A percentile compares a stretch with the other conserved stretches of the same genome.
phyloP scores from a whole-genome alignment of 2,797 vertebrate genomes.

The Microchirus variegatus region DNA sequence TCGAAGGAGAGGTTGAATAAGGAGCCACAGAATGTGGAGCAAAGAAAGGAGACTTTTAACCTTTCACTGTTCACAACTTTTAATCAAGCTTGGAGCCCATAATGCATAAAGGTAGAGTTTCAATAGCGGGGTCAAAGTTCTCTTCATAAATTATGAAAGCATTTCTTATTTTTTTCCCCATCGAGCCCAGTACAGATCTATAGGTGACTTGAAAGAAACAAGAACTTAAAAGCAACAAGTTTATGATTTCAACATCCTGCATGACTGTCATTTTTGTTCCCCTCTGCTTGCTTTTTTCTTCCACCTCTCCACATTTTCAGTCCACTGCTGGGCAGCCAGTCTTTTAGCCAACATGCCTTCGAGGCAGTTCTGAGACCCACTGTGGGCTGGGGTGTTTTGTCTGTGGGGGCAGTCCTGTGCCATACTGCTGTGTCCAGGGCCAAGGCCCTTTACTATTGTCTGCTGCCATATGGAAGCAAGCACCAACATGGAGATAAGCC shows the following conservation, averaged over 20 bases:
- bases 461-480: constrained; percentile 79
- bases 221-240: constrained; percentile 52
- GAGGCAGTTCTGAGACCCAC: constrained; percentile 47
- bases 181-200: constrained; percentile 22
- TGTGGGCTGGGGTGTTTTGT: constrained; percentile 62
- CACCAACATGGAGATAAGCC: constrained; percentile 76
- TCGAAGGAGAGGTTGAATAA: constrained; percentile 61
- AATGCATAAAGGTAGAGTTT: constrained; percentile 54
- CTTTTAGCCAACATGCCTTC: constrained; percentile 41
- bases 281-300: background rate
- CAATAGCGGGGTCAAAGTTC: constrained; percentile 66
- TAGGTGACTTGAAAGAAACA: constrained; percentile 32
- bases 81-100: constrained; percentile 51
- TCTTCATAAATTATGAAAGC: constrained; percentile 64
- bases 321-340: constrained; percentile 43
- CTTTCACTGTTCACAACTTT: constrained; percentile 71
- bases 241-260: background rate
- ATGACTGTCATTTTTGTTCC: background rate
- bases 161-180: constrained; percentile 33
- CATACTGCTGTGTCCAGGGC: constrained; percentile 64
- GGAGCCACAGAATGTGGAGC: constrained; percentile 41
- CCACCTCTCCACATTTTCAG: constrained; percentile 20
- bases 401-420: constrained; percentile 68
- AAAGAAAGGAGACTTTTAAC: constrained; percentile 75
- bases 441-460: constrained; percentile 72